Evolutionary conservation across 2,113 vertebrate genomes (phyloP).

Genomic region (Taxidea taxus): DNA sequence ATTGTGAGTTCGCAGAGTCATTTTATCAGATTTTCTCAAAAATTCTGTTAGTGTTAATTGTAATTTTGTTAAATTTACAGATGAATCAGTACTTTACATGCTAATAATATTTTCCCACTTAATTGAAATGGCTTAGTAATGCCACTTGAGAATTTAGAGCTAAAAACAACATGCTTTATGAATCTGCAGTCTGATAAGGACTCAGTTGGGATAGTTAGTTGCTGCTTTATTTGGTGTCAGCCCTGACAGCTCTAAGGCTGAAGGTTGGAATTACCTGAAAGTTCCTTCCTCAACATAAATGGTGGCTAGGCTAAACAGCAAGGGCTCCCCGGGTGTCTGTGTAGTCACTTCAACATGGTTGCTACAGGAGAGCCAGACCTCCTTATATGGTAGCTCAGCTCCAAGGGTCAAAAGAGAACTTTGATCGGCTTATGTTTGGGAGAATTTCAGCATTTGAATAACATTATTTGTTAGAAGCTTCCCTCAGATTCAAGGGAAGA

Average conservation of each 20-base stretch:
- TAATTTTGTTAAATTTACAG: background rate
- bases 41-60: background rate
- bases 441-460: background rate
- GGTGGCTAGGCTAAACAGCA: background rate
- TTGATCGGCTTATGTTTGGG: background rate
- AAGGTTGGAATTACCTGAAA: background rate
- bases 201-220: background rate
- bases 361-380: background rate
- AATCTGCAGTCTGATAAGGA: background rate
- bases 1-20: background rate
- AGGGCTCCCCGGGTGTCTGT: background rate
- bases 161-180: background rate
- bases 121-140: background rate
- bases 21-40: background rate
- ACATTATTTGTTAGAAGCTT: background rate
- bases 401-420: background rate
- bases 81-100: background rate
- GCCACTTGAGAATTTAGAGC: background rate
- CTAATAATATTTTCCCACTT: background rate
- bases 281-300: background rate
- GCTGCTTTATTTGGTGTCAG: background rate
- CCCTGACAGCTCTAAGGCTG: background rate
- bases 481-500: background rate
- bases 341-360: background rate
- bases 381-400: background rate